Evolutionary conservation across 2,113 vertebrate species (phyloP), one percentile per base, ranked within the genome.

Genomic region (Platichthys flesus): DNA sequence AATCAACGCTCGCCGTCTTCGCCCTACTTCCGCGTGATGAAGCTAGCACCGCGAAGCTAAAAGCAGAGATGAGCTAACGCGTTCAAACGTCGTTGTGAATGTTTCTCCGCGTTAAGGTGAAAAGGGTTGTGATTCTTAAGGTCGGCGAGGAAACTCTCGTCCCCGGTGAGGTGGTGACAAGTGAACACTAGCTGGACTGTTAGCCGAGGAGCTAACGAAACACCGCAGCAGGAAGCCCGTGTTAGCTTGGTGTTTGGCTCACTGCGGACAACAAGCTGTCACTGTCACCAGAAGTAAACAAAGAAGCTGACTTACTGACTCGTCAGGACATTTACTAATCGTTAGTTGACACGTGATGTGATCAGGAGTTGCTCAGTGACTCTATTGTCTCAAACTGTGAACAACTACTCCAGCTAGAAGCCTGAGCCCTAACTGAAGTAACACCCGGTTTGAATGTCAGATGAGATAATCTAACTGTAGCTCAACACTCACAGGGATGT

Each of bases 1-100:
- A 95, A 94, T 93, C n/a, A 62, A 0, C 23, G 59, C 24, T 13
- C 60, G 52, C 61, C 49, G 51, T 70, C 73, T 63, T 31, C 16
- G 62, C 40, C 24, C 71, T 71, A 75, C 75, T 84, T 85, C 82
- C 83, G 84, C 65, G 82, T 54, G 72, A 54, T 60, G 8, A 18
- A 16, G 82, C 63, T 79, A 82, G 83, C 83, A 69, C 75, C 58
- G 61, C 71, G 42, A 37, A 73, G 81, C 82, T 84, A 81, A 56
- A 20, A 66, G 24, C 63, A 37, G 9, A 65, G 79, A 68, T 31
- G 7, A 8, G 51, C 42, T 42, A 8, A 35, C 12, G 16, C 1
- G 0, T 1, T 4, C 7, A n/a, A 4, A 58, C 0, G 26, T 58
- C 42, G 1, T 10, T 45, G 8, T 28, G 8, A 40, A 0, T 6